Base-by-base conservation (phyloP, 2,888 invertebrate genomes). In the Ochlodes sylvanus region DNA sequence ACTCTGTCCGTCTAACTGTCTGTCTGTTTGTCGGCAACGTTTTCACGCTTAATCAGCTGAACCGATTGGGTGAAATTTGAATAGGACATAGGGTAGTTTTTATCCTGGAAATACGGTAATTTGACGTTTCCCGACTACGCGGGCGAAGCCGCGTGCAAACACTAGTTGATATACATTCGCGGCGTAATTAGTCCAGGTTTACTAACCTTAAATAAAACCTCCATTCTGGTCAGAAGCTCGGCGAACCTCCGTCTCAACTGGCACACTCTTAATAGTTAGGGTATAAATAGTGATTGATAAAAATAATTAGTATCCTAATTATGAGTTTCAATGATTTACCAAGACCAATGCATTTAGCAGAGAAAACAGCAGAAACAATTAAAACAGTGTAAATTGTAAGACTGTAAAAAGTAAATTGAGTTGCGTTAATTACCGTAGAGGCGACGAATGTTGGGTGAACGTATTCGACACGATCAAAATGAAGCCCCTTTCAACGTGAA, bases 281-380 rank as follows among this genome's bases (percentile, higher is more conserved):
- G 38, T 50, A 50, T 65, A 50, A 57, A 57, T 50, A 65, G 50
- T 19, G 21, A 7, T 38, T 38, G 64, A 57, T 63, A 57, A 57
- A 50, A 65, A 57, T 65, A 65, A 65, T 65, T 57, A 65, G 57
- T 63, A 21, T 27, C 62, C 32, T 63, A 63, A 63, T 63, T 63
- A 54, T 14, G 54, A 4, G 21, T 56, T 55, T 7, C 62, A 7
- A 69, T 69, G 71, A 76, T 73, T 73, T 69, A 73, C 70, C 75
- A 71, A 70, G 68, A 71, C 77, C 66, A 77, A 78, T 74, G 19
- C 54, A 52, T 60, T 76, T 71, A 72, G 52, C 64, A 55, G 15
- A 56, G 41, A 47, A 56, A 54, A 47, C 17, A 60, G n/a, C 15
- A 12, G 58, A 66, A 62, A 10, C 44, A 62, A 62, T 69, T 69